These are phyloP conservation scores for Campoletis raptor DNA, from an alignment of 2,888 invertebrate genomes.

Conservation along the genomic window DNA sequence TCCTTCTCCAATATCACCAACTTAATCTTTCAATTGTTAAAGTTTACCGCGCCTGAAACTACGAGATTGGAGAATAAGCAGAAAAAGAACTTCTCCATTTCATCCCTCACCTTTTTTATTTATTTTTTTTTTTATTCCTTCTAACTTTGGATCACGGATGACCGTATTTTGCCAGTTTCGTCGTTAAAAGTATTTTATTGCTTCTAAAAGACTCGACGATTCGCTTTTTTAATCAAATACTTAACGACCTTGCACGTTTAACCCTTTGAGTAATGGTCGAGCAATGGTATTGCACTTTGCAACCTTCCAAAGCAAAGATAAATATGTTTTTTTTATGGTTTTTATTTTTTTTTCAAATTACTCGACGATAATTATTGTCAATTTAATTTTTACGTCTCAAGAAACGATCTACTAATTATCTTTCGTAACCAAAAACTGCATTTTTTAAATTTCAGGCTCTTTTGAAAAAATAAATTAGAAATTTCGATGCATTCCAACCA, in stretches of 20 bases:
- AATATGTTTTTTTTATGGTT: too few relatives aligned
- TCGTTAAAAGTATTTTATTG: background rate
- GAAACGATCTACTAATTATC: too few relatives aligned
- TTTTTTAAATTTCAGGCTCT: too few relatives aligned
- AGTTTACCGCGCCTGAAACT: background rate
- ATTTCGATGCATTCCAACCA: too few relatives aligned
- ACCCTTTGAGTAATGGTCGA: background rate
- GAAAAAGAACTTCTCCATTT: background rate
- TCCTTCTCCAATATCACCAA: background rate
- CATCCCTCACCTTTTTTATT: background rate
- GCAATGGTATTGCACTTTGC: too few relatives aligned
- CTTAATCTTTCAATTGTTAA: conserved; percentile 8
- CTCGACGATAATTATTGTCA: too few relatives aligned
- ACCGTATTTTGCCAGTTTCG: background rate
- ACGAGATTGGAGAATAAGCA: background rate
- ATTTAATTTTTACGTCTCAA: too few relatives aligned
- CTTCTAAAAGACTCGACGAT: background rate
- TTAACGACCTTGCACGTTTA: background rate
- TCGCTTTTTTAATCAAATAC: background rate
- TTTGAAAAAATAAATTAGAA: too few relatives aligned
- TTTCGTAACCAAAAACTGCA: too few relatives aligned
- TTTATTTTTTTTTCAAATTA: too few relatives aligned
- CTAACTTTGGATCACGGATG: background rate
- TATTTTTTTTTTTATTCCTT: background rate
- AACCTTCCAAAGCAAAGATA: too few relatives aligned